Conservation (phyloP, 1,140 invertebrate genomes). For the Drosophila auraria region DNA sequence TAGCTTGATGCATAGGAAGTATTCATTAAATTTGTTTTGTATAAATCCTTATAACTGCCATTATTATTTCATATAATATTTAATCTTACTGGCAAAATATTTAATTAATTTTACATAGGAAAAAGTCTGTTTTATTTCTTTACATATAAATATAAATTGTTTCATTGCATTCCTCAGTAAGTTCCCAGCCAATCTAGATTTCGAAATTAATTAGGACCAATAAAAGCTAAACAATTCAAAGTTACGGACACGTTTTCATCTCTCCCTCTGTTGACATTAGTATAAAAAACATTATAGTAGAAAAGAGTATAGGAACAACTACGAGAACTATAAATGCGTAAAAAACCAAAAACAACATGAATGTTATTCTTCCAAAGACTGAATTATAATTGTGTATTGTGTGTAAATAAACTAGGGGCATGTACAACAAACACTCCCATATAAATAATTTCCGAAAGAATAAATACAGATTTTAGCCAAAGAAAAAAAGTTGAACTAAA, state of each 20-base stretch:
- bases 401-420: slow-evolving; percentile 73
- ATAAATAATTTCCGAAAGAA: slow-evolving; percentile 16
- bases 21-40: background rate
- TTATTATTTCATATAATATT: too few relatives aligned
- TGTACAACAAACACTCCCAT: slow-evolving; percentile 24
- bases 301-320: slow-evolving; percentile 26
- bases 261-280: slow-evolving; percentile 28
- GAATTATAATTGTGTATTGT: slow-evolving; percentile 78
- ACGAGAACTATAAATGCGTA: slow-evolving; percentile 22
- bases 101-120: background rate
- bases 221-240: slow-evolving; percentile 12
- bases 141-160: background rate
- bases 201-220: slow-evolving; percentile 43
- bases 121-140: background rate
- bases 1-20: background rate
- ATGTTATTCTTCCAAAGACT: slow-evolving; percentile 84
- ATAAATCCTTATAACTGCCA: background rate
- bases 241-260: slow-evolving; percentile 9
- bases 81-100: too few relatives aligned
- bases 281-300: slow-evolving; percentile 25
- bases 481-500: slow-evolving; percentile 3
- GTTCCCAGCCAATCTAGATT: slow-evolving; percentile 1
- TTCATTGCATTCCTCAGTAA: background rate
- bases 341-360: slow-evolving; percentile 66
- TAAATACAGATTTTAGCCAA: slow-evolving; percentile 40